Evolutionary conservation across 2,113 vertebrate species (phyloP).

Genomic region (Raphicerus campestris): DNA sequence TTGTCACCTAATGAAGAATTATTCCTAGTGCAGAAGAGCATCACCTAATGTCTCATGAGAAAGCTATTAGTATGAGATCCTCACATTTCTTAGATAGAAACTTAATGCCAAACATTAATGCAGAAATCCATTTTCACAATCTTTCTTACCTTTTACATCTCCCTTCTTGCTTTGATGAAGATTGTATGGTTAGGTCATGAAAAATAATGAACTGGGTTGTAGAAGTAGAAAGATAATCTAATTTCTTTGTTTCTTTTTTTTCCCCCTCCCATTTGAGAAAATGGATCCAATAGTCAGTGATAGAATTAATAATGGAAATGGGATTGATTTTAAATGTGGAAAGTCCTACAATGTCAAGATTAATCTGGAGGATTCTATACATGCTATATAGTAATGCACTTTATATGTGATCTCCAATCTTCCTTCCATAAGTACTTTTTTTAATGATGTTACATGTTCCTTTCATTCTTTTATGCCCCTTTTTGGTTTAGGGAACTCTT

Average conservation of each 20-base stretch:
- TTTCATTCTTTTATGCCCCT: neutral
- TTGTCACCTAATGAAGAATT: slow-evolving; percentile 51
- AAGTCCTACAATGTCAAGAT: neutral
- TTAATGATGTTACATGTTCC: neutral
- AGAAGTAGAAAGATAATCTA: slow-evolving; percentile 38
- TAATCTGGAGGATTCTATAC: neutral
- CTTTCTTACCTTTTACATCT: neutral
- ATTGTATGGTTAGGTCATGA: slow-evolving; percentile 15
- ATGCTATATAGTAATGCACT: neutral
- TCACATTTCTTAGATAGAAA: slow-evolving; percentile 55
- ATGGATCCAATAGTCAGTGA: neutral
- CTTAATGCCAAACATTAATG: slow-evolving; percentile 51
- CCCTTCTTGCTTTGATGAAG: slow-evolving; percentile 46
- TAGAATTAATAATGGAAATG: neutral
- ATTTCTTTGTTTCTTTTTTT: slow-evolving; percentile 17
- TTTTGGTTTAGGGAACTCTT: neutral
- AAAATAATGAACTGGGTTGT: slow-evolving; percentile 49
- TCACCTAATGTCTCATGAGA: slow-evolving; percentile 64
- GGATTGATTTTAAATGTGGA: slow-evolving; percentile 4
- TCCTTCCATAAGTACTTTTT: neutral
- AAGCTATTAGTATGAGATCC: slow-evolving; percentile 62
- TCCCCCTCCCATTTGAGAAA: neutral
- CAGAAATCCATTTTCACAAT: slow-evolving; percentile 46
- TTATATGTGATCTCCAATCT: neutral
- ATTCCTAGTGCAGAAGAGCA: slow-evolving; percentile 27